These are phyloP conservation scores for Batillaria attramentaria DNA, from an alignment of 1,140 invertebrate species.

Conservation along the genomic window DNA sequence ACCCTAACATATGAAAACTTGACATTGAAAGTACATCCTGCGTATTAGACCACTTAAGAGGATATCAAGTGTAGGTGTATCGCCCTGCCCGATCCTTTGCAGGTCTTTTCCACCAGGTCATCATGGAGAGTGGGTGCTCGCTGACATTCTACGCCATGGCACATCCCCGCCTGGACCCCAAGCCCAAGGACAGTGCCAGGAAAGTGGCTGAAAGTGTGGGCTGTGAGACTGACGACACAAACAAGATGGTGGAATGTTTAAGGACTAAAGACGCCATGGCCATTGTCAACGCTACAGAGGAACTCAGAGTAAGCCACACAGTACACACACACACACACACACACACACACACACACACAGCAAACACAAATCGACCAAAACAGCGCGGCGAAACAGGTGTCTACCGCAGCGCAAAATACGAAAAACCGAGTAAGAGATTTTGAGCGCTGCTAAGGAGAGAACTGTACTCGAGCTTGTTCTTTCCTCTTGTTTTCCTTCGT, in stretches of 20 bases:
- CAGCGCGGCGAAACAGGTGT: not conserved
- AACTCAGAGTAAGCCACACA: not conserved
- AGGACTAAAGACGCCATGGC: not conserved
- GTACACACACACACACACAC: not conserved
- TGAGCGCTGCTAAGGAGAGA: not conserved
- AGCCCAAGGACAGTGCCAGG: not conserved
- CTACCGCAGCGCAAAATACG: not conserved
- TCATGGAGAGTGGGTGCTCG: slow-evolving; percentile 39
- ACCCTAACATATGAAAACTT: too few species aligned
- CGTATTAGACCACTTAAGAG: too few species aligned
- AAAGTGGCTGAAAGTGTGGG: slow-evolving; percentile 4
- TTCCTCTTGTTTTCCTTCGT: too few species aligned
- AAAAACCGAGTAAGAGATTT: not conserved
- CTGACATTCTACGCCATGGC: slow-evolving; percentile 30
- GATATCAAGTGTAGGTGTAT: too few species aligned
- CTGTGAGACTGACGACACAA: slow-evolving; percentile 8
- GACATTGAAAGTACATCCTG: too few species aligned
- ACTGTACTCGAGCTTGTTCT: too few species aligned
- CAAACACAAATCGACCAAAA: not conserved
- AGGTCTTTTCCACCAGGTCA: slow-evolving; percentile 37
- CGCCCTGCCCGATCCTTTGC: too few species aligned
- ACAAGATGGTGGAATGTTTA: not conserved
- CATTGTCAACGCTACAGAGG: not conserved
- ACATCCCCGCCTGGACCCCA: not conserved
- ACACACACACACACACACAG: not conserved